These are phyloP conservation scores for Enoplolaimus lenunculus DNA, from an alignment of 2,888 invertebrate species.

Conservation along the genomic window DNA sequence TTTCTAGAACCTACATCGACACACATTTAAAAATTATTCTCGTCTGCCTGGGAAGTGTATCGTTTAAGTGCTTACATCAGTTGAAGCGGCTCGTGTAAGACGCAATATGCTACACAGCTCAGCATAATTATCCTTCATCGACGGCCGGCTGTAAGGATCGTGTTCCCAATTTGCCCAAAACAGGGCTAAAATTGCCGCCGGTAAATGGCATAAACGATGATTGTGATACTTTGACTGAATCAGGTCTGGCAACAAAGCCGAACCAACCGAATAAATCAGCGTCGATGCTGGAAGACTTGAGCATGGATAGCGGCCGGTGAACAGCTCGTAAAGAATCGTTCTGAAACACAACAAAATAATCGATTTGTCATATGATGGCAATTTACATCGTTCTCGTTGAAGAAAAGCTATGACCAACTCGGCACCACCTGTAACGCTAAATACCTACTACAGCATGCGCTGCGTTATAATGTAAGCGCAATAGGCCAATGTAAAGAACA, in stretches of 20 bases:
- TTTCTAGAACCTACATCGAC: too few relatives aligned
- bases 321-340: conserved; percentile 35
- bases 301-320: conserved; percentile 33
- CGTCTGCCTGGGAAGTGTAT: not conserved
- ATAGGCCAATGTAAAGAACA: too few relatives aligned
- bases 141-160: conserved; percentile 35
- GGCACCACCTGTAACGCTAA: too few relatives aligned
- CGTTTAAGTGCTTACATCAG: not conserved
- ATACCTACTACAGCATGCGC: too few relatives aligned
- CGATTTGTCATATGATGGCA: not conserved
- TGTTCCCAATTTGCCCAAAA: conserved; percentile 41
- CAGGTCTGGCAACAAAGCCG: conserved; percentile 33
- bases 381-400: too few relatives aligned
- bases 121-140: conserved; percentile 38
- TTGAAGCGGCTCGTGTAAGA: conserved; percentile 19
- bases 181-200: conserved; percentile 30
- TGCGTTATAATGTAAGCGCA: too few relatives aligned
- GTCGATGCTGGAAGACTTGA: conserved; percentile 29
- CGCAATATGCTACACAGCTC: conserved; percentile 36
- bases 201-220: conserved; percentile 3
- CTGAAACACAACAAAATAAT: too few relatives aligned
- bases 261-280: conserved; percentile 34
- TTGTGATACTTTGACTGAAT: conserved; percentile 29
- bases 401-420: too few relatives aligned
- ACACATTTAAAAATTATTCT: too few relatives aligned